These are phyloP conservation scores for Periphyllus acericola DNA, from an alignment of 2,888 invertebrate genomes.

Conservation along the genomic window DNA sequence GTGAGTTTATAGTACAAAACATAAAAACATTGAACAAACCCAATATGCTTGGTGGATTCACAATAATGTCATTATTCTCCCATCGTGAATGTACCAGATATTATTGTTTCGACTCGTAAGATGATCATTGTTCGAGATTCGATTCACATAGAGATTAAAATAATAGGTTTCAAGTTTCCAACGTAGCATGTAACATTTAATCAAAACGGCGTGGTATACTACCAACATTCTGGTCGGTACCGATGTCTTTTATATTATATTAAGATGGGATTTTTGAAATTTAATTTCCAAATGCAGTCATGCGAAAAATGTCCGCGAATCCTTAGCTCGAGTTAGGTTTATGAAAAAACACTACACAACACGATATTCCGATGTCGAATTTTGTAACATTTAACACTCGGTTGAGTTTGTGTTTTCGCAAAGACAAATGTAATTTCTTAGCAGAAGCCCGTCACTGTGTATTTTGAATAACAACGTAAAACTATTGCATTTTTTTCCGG, in stretches of 20 bases:
- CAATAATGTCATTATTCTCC: neutral
- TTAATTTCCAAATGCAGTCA: conserved; percentile 25
- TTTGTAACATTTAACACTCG: conserved; percentile 37
- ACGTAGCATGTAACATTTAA: neutral
- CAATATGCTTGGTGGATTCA: neutral
- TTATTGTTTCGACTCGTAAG: neutral
- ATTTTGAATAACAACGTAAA: conserved; percentile 19
- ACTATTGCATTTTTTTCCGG: neutral
- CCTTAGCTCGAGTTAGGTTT: conserved; percentile 10
- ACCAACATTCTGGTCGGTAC: neutral
- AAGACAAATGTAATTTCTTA: conserved; percentile 47
- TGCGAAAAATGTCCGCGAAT: conserved; percentile 8
- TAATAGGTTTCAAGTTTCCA: neutral
- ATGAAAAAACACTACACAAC: conserved; percentile 14
- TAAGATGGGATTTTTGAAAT: conserved; percentile 8
- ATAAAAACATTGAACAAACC: neutral
- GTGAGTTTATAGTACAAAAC: neutral
- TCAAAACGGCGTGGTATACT: neutral
- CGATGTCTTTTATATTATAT: neutral
- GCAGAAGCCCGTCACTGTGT: neutral
- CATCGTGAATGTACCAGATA: neutral
- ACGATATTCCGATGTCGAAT: conserved; percentile 20
- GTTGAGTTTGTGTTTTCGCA: conserved; percentile 6
- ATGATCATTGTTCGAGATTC: neutral
- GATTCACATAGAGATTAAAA: neutral